Percentiles rank a stretch among this genome's conserved stretches.
Conservation (phyloP, 1,140 invertebrate genomes). For the Procambarus clarkii region DNA sequence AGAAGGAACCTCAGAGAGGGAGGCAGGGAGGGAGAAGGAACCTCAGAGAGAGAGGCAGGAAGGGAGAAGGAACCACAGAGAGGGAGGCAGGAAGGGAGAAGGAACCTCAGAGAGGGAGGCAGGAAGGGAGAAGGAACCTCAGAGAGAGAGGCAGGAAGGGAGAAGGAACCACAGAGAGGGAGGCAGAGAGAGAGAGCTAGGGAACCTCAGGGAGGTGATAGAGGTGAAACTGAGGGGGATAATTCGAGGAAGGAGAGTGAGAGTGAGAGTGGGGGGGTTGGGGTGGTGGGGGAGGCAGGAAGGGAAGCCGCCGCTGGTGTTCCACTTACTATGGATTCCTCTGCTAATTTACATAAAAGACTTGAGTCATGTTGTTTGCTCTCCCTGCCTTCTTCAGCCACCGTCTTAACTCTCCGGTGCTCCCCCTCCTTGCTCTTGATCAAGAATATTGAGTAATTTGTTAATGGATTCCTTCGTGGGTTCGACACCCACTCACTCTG, state of each 20-base stretch:
- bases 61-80: neutral
- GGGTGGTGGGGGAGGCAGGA: neutral
- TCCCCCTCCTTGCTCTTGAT: neutral
- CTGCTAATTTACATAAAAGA: neutral
- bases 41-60: neutral
- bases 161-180: neutral
- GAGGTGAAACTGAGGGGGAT: no score
- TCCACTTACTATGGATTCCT: neutral
- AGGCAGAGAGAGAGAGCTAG: neutral
- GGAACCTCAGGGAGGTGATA: neutral
- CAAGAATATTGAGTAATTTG: no score
- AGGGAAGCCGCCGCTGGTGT: no score
- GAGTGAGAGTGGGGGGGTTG: neutral
- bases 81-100: neutral
- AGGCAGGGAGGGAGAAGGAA: no score
- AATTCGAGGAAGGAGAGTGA: neutral
- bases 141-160: neutral
- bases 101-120: neutral
- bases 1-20: neutral
- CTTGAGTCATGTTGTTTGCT: neutral
- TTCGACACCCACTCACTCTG: no score
- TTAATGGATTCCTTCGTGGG: no score
- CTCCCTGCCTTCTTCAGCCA: neutral
- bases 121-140: neutral
- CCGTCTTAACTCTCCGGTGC: constrained; percentile 1